phyloP scores from a whole-genome alignment of 2,888 invertebrate genomes.

The Leptinotarsa juncta region DNA sequence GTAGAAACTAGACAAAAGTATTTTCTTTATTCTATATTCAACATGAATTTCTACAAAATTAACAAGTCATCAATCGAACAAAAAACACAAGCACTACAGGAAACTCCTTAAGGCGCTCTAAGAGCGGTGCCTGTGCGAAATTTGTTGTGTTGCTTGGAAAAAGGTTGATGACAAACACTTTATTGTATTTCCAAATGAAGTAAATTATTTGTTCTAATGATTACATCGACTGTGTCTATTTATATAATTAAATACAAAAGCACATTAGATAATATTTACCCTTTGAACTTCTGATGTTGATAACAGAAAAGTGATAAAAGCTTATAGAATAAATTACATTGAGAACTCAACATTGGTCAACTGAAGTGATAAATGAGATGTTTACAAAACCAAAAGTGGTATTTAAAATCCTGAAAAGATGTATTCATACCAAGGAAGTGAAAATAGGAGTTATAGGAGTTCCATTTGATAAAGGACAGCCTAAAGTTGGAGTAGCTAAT shows the following conservation, averaged over 20 bases:
- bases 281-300: not conserved
- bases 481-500: slow-evolving; percentile 76
- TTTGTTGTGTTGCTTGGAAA: no score
- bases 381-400: slow-evolving; percentile 15
- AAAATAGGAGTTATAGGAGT: slow-evolving; percentile 83
- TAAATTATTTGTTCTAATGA: not conserved
- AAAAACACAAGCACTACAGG: no score
- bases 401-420: slow-evolving; percentile 32
- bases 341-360: not conserved
- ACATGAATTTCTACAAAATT: no score
- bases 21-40: no score
- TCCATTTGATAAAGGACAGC: slow-evolving; percentile 83
- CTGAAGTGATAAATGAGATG: slow-evolving; percentile 1
- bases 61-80: no score
- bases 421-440: slow-evolving; percentile 38
- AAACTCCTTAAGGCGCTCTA: no score
- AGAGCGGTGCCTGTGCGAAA: no score
- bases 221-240: not conserved
- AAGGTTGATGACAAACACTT: no score
- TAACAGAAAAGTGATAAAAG: not conserved
- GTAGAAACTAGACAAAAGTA: no score
- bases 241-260: slow-evolving; percentile 8
- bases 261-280: slow-evolving; percentile 15
- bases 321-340: not conserved
- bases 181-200: not conserved